Base-by-base conservation (phyloP, 2,797 vertebrate genomes). In the Diplodus sargus region DNA sequence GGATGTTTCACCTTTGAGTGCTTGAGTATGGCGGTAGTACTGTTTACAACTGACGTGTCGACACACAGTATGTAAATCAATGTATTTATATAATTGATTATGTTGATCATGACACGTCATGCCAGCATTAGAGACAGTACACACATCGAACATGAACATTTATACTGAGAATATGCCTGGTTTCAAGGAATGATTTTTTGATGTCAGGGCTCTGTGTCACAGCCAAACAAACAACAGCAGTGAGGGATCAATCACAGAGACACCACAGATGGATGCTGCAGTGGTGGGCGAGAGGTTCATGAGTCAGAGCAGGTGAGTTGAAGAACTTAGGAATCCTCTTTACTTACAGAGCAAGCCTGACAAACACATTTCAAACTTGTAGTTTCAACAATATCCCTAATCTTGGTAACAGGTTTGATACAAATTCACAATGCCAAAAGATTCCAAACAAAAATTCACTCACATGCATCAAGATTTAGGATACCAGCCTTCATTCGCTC, bases 241-340 rank as follows among this genome's bases (percentile, higher is more conserved):
- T 69, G 28, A 75, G 60, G 74, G 79, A 83, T 89, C 87, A 86
- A 72, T 86, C 70, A 39, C 54, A 59, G 79, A 69, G 58, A 25
- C 43, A 45, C 30, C 59, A 4, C 59, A 77, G 70, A 70, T 56
- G 67, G 80, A 81, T 69, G 66, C 72, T 74, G 45, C 78, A 62
- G 72, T 57, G 73, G 80, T 75, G 68, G 82, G 73, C 4, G 73
- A 58, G 58, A 20, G 56, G 70, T 74, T 82, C 70, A 60, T 60
- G 48, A 39, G 60, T n/a, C 22, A 48, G 65, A 60, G 56, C 3
- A 52, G 34, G 43, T 52, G 45, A 73, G 59, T 42, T 4, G 28
- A 13, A 69, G 62, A 69, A 57, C 45, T 62, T 4, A 58, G 60
- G 47, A 78, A 47, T 70, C 53, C 68, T 70, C 75, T 63, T 48